phyloP scores from a whole-genome alignment of 2,888 invertebrate genomes.

The Galerucella calmariensis region DNA sequence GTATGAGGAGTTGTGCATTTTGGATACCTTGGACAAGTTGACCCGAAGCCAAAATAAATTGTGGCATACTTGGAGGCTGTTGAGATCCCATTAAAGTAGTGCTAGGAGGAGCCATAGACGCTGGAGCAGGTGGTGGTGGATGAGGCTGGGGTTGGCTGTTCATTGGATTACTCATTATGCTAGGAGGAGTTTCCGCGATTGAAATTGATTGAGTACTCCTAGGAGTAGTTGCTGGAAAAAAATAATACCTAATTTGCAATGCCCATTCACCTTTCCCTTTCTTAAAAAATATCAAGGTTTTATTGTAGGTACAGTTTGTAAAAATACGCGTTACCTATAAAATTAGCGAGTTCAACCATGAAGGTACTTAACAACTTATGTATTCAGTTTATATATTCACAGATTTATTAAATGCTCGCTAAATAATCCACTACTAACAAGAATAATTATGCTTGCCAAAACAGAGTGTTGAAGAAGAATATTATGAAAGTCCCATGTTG shows the following conservation, averaged over 20 bases:
- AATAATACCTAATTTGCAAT: not conserved
- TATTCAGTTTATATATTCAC: too few species aligned
- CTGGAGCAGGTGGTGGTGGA: constrained; percentile 43
- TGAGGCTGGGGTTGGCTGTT: constrained; percentile 49
- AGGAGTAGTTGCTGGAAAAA: constrained; percentile 51
- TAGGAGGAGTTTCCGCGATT: constrained; percentile 50
- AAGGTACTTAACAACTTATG: too few species aligned
- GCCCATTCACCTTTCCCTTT: too few species aligned
- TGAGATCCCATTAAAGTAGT: constrained; percentile 70
- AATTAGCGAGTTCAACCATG: too few species aligned
- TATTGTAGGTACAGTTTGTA: too few species aligned
- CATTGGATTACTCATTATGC: constrained; percentile 48
- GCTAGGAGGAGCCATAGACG: constrained; percentile 58
- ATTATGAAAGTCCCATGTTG: too few species aligned
- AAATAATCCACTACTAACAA: too few species aligned
- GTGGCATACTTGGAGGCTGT: constrained; percentile 83
- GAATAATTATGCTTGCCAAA: too few species aligned
- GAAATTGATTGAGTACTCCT: constrained; percentile 50
- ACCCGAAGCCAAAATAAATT: constrained; percentile 90
- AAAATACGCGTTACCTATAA: too few species aligned
- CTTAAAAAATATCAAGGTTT: too few species aligned
- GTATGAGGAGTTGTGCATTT: constrained; percentile 93
- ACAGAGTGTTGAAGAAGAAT: too few species aligned
- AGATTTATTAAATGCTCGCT: too few species aligned
- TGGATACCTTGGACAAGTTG: constrained; percentile 93